These are phyloP conservation scores for Setophaga coronata DNA, from an alignment of 2,113 vertebrate genomes.

Conservation along the genomic window DNA sequence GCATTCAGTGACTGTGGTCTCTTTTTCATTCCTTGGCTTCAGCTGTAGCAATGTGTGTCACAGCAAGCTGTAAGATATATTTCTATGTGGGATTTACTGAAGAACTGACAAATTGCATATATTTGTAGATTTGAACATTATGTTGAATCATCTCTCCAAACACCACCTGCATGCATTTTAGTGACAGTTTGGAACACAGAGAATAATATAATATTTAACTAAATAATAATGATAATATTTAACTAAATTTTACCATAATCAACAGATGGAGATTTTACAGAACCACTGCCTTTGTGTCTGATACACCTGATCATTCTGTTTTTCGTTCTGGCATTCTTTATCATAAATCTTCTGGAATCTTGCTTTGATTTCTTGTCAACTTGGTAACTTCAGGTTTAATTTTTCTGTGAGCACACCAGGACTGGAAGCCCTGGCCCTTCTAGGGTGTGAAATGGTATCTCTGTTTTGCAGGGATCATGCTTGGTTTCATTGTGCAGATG, in stretches of 20 bases:
- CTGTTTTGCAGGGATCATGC: neutral
- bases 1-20: neutral
- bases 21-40: neutral
- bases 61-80: neutral
- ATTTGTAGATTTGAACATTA: neutral
- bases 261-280: neutral
- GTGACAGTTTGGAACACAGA: neutral
- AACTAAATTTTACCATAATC: neutral
- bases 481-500: neutral
- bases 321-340: neutral
- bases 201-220: neutral
- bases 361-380: neutral
- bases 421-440: neutral
- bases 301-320: neutral
- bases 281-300: neutral
- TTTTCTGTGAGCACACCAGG: neutral
- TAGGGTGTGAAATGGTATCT: neutral
- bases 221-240: neutral
- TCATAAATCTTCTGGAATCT: neutral
- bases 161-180: neutral
- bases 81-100: neutral
- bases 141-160: neutral
- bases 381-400: neutral
- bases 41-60: neutral
- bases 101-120: neutral